Base-by-base conservation (phyloP, 53 echinoderm and acorn worm species). In the Crossaster papposus region DNA sequence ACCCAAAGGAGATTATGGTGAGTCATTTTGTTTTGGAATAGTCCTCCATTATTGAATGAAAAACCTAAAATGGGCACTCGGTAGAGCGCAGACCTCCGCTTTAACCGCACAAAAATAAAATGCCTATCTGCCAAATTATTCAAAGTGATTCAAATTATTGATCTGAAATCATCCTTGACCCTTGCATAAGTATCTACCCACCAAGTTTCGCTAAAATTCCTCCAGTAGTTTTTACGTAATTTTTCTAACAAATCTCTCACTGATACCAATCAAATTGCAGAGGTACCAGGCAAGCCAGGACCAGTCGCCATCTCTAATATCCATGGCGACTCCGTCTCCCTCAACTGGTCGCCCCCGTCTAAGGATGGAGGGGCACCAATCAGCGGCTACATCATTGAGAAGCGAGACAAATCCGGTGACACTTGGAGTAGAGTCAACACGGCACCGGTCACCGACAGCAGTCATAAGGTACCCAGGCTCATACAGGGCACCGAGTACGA, bases 321-420 rank as follows among this genome's bases (percentile, higher is more conserved):
- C 82, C 93, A 94, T 15, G 80, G 85, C 9, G 99, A 98, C 65
- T 83, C 82, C 20, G 91, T 93, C 78, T 78, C 93, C 51, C 92
- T 96, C 52, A 89, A 91, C 2, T 98, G 99, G 96, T 85, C 94
- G 14, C 88, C 89, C 26, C 99, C 99, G 6, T 84, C 90, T 24
- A 92, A 78, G 2, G 96, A 96, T 53, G 94, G 99, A 30, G 99
- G 99, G 38, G 93, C 99, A 65, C 96, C 99, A 23, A 90, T 98
- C 89, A 96, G 89, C 36, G 99, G 99, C 20, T 98, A 98, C 92
- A 86, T 98, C 71, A 91, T 98, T 32, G 99, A 98, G 92, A 94
- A 90, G 84, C 91, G 94, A 63, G 94, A 90, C 78, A 81, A 73
- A 29, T 88, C 93, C 7, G 73, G 78, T 24, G 63, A 86, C 1